Percentiles rank a stretch among this genome's conserved stretches.
Conservation (phyloP, 2,888 invertebrate species). For the Omphaloscelis lunosa region DNA sequence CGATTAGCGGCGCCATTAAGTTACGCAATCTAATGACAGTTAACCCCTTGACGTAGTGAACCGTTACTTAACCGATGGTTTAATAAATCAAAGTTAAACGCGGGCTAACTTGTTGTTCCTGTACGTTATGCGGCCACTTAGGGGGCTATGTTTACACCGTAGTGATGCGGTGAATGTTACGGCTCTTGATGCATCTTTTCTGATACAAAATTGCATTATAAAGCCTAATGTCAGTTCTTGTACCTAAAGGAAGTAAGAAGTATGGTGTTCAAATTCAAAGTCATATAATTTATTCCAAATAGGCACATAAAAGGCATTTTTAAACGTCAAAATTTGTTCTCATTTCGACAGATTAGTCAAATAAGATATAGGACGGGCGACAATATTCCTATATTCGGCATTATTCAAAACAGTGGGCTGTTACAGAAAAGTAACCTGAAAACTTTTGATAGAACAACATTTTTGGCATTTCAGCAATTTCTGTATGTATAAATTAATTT, state of each 20-base stretch:
- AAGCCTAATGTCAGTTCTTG: neutral
- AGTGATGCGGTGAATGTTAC: constrained; percentile 39
- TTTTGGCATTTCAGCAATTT: too few relatives aligned
- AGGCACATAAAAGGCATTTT: too few relatives aligned
- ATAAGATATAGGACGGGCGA: too few relatives aligned
- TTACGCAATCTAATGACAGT: constrained; percentile 26
- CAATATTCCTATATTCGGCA: too few relatives aligned
- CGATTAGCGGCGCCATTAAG: constrained; percentile 31
- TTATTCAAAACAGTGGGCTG: too few relatives aligned
- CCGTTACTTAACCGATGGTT: constrained; percentile 73
- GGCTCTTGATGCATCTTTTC: neutral
- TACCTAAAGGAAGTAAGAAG: neutral
- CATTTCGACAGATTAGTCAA: too few relatives aligned
- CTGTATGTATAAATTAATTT: too few relatives aligned
- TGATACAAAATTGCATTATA: neutral
- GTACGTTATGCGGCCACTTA: constrained; percentile 79
- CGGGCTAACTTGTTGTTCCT: constrained; percentile 78
- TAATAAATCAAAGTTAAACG: constrained; percentile 88
- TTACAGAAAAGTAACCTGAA: too few relatives aligned
- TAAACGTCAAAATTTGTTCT: too few relatives aligned
- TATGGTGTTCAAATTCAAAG: neutral
- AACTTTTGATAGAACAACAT: too few relatives aligned
- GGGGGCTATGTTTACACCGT: constrained; percentile 72
- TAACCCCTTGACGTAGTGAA: constrained; percentile 56
- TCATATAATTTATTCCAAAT: too few relatives aligned